phyloP scores from a whole-genome alignment of 2,797 vertebrate genomes.

The Crenuchus spilurus region DNA sequence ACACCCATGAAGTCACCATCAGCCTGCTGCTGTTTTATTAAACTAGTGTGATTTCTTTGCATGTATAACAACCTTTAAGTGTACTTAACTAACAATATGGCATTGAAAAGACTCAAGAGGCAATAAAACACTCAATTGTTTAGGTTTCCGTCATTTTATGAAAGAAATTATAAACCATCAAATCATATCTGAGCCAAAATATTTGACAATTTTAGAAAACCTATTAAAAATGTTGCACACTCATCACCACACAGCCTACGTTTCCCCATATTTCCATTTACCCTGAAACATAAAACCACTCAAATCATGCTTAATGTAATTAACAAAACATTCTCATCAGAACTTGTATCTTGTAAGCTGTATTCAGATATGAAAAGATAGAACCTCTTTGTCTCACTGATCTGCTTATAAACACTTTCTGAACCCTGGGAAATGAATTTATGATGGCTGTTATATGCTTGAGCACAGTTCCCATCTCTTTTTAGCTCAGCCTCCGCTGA shows the following conservation, averaged over 20 bases:
- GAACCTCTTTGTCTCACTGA: neutral
- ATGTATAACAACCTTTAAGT: no score
- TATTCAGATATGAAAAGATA: neutral
- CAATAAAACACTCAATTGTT: neutral
- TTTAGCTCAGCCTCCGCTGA: slow-evolving; percentile 55
- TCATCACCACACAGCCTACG: neutral
- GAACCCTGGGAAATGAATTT: neutral
- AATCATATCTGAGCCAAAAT: slow-evolving; percentile 9
- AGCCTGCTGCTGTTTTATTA: no score
- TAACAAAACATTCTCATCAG: neutral
- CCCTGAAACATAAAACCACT: slow-evolving; percentile 17
- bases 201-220: slow-evolving; percentile 23
- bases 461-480: neutral
- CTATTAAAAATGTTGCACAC: slow-evolving; percentile 4
- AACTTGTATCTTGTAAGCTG: neutral
- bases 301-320: slow-evolving; percentile 36
- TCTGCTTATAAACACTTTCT: slow-evolving; percentile 2
- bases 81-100: neutral
- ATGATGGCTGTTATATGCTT: neutral
- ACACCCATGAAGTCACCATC: no score
- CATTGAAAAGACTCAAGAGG: neutral
- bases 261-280: slow-evolving; percentile 1
- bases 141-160: neutral
- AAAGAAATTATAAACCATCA: neutral
- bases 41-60: no score